A percentile compares a stretch with the other conserved stretches of the same genome.
These are phyloP conservation scores for Halcyon senegalensis DNA, from an alignment of 2,113 vertebrate genomes.

Conservation along the genomic window DNA sequence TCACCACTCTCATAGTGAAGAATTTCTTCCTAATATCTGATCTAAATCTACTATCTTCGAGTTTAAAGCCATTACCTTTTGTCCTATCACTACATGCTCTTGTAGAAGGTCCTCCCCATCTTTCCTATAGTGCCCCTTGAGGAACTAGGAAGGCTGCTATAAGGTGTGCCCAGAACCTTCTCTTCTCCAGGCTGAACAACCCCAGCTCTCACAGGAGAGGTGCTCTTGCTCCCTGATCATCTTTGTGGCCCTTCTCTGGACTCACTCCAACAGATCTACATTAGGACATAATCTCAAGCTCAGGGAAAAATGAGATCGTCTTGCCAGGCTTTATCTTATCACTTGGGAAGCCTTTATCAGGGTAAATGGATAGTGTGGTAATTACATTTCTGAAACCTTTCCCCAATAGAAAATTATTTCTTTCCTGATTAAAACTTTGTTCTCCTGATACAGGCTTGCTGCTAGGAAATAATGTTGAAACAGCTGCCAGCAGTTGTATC, in stretches of 20 bases:
- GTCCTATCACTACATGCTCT: neutral
- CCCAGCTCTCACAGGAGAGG: neutral
- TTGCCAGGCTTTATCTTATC: conserved; percentile 10
- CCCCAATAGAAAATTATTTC: conserved; percentile 33
- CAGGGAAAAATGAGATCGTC: neutral
- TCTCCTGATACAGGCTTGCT: neutral
- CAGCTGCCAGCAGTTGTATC: conserved; percentile 2
- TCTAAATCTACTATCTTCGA: neutral
- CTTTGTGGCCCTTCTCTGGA: neutral
- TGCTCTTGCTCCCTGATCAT: neutral
- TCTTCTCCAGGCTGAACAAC: neutral
- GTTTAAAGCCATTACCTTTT: neutral
- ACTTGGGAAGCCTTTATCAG: conserved; percentile 10
- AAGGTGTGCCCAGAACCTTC: neutral
- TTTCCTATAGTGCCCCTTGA: neutral
- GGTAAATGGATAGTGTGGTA: conserved; percentile 5
- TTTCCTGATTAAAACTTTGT: conserved; percentile 33
- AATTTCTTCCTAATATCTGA: neutral
- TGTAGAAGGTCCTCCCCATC: neutral
- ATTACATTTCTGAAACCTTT: conserved; percentile 55
- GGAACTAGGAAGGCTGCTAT: neutral
- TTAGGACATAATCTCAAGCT: neutral
- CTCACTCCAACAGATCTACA: neutral
- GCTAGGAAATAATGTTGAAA: conserved; percentile 47
- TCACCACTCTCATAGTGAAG: neutral